Evolutionary conservation across 2,797 vertebrate genomes (phyloP).

Genomic region (Zenarchopterus dispar): DNA sequence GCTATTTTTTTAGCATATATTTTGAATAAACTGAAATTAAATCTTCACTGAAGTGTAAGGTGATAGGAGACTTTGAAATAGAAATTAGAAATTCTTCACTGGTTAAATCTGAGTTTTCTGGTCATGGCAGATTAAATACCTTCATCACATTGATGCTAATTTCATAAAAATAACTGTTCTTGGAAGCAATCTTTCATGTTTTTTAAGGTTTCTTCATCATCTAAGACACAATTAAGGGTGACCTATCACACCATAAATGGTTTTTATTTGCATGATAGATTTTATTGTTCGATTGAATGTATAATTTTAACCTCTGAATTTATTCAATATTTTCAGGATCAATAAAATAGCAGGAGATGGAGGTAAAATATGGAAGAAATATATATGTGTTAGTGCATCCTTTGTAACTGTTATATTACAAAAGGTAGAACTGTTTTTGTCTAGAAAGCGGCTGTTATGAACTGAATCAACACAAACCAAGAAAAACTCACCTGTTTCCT

Average conservation of each 20-base stretch:
- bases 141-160: constrained; percentile 15
- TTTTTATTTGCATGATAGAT: neutral
- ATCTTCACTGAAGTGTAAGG: neutral
- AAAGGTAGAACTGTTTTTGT: constrained; percentile 15
- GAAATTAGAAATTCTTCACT: no score
- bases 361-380: neutral
- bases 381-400: neutral
- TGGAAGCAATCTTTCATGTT: neutral
- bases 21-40: neutral
- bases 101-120: neutral
- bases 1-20: neutral
- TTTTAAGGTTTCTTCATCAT: neutral
- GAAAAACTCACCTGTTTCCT: constrained; percentile 67
- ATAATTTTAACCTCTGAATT: neutral
- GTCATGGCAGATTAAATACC: neutral
- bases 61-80: neutral
- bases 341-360: neutral
- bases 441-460: constrained; percentile 27
- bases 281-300: neutral
- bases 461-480: constrained; percentile 1
- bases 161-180: neutral
- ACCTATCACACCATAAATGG: neutral
- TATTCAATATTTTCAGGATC: neutral
- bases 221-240: neutral
- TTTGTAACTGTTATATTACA: constrained; percentile 11